Percentiles rank a stretch among this genome's conserved stretches.
Conservation (phyloP, 2,888 invertebrate species). For the Villa cingulata region DNA sequence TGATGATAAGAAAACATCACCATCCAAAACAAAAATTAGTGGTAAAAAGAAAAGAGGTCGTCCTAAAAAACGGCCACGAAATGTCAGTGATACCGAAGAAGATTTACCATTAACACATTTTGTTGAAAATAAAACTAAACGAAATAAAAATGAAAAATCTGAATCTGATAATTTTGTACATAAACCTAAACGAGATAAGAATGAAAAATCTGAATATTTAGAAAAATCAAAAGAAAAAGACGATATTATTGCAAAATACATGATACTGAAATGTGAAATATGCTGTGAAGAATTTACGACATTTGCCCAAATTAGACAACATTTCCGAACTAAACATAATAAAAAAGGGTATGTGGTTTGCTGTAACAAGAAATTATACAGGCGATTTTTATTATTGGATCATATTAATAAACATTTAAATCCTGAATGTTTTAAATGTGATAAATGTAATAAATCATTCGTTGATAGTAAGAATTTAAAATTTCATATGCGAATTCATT, state of each 20-base stretch:
- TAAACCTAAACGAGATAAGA: too few relatives aligned
- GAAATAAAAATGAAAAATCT: constrained; percentile 6
- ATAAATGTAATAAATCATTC: constrained; percentile 28
- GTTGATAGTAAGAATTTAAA: constrained; percentile 31
- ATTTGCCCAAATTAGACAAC: constrained; percentile 27
- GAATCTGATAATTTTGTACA: too few relatives aligned
- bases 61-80: neutral
- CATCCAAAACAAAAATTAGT: neutral
- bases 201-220: too few relatives aligned
- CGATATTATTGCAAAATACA: constrained; percentile 26
- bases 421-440: constrained; percentile 32
- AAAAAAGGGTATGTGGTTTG: constrained; percentile 28
- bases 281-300: constrained; percentile 23
- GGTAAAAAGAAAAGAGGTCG: neutral
- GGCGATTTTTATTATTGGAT: constrained; percentile 28
- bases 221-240: constrained; percentile 24
- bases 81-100: neutral
- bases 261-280: constrained; percentile 28
- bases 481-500: constrained; percentile 30
- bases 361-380: constrained; percentile 31
- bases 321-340: constrained; percentile 27
- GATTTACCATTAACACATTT: neutral
- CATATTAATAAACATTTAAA: constrained; percentile 31
- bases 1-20: too few relatives aligned
- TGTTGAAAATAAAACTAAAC: neutral